phyloP scores from a whole-genome alignment of 1,140 invertebrate genomes.

The Globodera ellingtonae region DNA sequence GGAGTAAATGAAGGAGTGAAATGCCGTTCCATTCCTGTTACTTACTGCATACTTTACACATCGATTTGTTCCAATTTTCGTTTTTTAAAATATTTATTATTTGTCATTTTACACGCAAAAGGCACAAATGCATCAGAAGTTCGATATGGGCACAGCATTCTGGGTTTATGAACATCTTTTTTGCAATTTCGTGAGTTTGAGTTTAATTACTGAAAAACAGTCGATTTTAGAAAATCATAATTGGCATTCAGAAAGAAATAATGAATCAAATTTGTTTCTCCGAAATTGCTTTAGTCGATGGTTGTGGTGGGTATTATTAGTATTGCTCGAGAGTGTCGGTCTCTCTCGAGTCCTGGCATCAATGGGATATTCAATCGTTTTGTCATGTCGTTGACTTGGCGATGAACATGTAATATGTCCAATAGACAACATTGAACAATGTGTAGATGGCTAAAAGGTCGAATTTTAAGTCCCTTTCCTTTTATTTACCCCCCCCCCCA shows the following conservation, averaged over 20 bases:
- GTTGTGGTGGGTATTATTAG: too few relatives aligned
- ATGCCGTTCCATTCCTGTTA: neutral
- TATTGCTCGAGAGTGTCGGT: too few relatives aligned
- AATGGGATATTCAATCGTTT: too few relatives aligned
- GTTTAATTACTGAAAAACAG: too few relatives aligned
- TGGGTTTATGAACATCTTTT: too few relatives aligned
- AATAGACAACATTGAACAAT: constrained; percentile 48
- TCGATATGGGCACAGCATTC: too few relatives aligned
- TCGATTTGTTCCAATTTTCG: neutral
- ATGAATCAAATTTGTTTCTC: too few relatives aligned
- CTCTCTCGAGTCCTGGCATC: too few relatives aligned
- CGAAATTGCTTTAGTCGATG: too few relatives aligned
- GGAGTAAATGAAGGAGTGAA: neutral
- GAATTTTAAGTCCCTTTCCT: neutral
- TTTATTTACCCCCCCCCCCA: neutral
- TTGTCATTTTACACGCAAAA: neutral
- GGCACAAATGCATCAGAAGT: neutral
- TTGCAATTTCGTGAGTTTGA: too few relatives aligned
- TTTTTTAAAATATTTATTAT: neutral
- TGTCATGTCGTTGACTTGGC: constrained; percentile 8
- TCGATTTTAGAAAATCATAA: too few relatives aligned
- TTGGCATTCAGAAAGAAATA: too few relatives aligned
- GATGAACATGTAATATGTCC: constrained; percentile 47
- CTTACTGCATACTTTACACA: neutral
- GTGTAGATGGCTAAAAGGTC: constrained; percentile 41